Evolutionary conservation across 2,888 invertebrate genomes (phyloP), one percentile per base, ranked within the genome.

Genomic region (Nebria salina): DNA sequence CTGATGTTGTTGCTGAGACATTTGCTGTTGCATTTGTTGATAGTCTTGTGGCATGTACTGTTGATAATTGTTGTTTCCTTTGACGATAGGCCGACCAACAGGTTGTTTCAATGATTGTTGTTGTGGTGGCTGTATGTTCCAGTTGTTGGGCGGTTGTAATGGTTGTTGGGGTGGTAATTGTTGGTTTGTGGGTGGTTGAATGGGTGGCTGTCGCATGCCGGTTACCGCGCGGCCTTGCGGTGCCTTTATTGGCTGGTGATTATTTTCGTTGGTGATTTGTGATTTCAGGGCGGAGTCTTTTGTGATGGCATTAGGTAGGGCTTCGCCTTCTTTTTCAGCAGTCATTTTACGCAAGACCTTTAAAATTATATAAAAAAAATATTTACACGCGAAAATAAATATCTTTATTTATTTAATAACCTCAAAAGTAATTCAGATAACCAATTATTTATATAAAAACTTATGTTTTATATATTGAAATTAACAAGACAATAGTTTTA

Each of bases 281-380:
- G 43, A 42, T 15, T 72, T 81, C 72, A 72, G 66, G 76, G 76
- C 82, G 64, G 76, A 41, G 70, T 77, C 79, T 80, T 76, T 79
- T 42, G 72, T 34, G 42, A 72, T 68, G 65, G 25, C 15, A 65
- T 73, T 54, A 66, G 54, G 11, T 66, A 66, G 34, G 9, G 65
- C 7, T 43, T 75, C 66, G 72, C 68, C 91, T 84, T 96, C 95
- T 87, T 96, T 96, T 85, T 96, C 96, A 1, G 96, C 96, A 6
- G 97, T 97, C 97, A 97, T 97, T 90, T 97, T 97, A 83, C 97
- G 93, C 86, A 98, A 91, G 83, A 98, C 91, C 91, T 91, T 85
- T n/a, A 70, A 54, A 7, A 13, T 11, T 8, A 43, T 8, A 43
- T 9, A 54, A 54, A 54, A 11, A 11, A 13, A 11, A 43, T 6